These are phyloP conservation scores for Papilio demoleus DNA, from an alignment of 2,888 invertebrate genomes.

Conservation along the genomic window DNA sequence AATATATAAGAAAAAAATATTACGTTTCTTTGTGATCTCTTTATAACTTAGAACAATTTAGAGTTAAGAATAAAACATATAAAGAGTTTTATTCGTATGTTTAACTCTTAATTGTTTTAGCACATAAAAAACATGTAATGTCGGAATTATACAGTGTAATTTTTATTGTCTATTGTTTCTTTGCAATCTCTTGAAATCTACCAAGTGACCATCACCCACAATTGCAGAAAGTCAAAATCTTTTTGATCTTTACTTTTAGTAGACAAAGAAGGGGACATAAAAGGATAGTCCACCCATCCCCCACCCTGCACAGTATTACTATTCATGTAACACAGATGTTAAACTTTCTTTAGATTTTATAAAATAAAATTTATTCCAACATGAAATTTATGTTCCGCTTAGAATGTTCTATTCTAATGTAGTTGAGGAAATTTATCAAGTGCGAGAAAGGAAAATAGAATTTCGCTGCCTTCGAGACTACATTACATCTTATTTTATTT, in stretches of 20 bases:
- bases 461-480: conserved; percentile 5
- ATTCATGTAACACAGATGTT: neutral
- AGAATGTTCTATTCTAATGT: conserved; percentile 14
- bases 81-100: neutral
- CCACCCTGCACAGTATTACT: too few relatives aligned
- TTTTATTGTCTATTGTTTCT: too few relatives aligned
- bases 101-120: too few relatives aligned
- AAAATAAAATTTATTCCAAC: conserved; percentile 23
- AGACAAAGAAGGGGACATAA: too few relatives aligned
- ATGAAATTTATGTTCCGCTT: conserved; percentile 26
- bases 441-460: conserved; percentile 29
- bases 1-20: conserved; percentile 10
- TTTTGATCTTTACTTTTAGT: too few relatives aligned
- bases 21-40: neutral
- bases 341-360: neutral
- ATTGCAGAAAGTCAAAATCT: too few relatives aligned
- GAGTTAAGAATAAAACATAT: neutral
- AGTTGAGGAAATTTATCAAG: conserved; percentile 22
- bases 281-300: too few relatives aligned
- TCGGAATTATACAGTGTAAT: too few relatives aligned
- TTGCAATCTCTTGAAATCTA: too few relatives aligned
- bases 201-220: too few relatives aligned
- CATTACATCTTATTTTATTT: conserved; percentile 27
- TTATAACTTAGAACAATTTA: conserved; percentile 3
- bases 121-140: too few relatives aligned